A percentile compares a stretch with the other conserved stretches of the same genome.
phyloP scores from a whole-genome alignment of 2,888 invertebrate genomes.

The Drymonia ruficornis region DNA sequence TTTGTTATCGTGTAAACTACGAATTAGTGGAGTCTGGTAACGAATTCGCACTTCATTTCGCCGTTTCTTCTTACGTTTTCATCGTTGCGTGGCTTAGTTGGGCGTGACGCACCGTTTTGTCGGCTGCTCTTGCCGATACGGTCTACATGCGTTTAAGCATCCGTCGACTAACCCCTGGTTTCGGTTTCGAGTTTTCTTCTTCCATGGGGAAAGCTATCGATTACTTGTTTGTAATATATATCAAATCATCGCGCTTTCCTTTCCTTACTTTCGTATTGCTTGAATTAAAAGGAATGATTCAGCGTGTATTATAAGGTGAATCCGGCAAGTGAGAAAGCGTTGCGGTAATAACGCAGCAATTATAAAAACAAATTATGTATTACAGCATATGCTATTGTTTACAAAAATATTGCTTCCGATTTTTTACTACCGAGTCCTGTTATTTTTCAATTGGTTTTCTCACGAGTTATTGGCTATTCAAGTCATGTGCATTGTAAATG shows the following conservation, averaged over 20 bases:
- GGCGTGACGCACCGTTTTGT: conserved; percentile 79
- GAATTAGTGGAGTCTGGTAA: conserved; percentile 36
- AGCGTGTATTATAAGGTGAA: conserved; percentile 13
- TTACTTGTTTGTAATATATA: conserved; percentile 44
- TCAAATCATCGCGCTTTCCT: conserved; percentile 30
- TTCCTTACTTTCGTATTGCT: conserved; percentile 12
- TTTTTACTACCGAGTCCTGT: conserved; percentile 32
- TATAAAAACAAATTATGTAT: conserved; percentile 39
- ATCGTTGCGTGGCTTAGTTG: conserved; percentile 71
- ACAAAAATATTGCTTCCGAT: conserved; percentile 36
- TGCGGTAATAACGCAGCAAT: conserved; percentile 23
- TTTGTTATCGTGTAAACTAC: conserved; percentile 38
- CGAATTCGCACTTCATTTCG: conserved; percentile 56
- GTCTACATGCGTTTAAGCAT: conserved; percentile 75
- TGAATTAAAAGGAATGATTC: conserved; percentile 14
- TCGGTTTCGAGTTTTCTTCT: conserved; percentile 58
- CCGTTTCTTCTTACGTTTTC: conserved; percentile 58
- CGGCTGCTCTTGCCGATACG: conserved; percentile 75
- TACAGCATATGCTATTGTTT: conserved; percentile 48
- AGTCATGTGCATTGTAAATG: conserved; percentile 51
- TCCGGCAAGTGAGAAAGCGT: conserved; percentile 30
- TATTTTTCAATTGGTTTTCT: conserved; percentile 63
- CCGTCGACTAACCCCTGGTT: conserved; percentile 69
- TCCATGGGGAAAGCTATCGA: conserved; percentile 48
- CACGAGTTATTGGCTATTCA: conserved; percentile 69